Base-by-base conservation (phyloP, 2,888 invertebrate species). In the Drosophila maculinotata region DNA sequence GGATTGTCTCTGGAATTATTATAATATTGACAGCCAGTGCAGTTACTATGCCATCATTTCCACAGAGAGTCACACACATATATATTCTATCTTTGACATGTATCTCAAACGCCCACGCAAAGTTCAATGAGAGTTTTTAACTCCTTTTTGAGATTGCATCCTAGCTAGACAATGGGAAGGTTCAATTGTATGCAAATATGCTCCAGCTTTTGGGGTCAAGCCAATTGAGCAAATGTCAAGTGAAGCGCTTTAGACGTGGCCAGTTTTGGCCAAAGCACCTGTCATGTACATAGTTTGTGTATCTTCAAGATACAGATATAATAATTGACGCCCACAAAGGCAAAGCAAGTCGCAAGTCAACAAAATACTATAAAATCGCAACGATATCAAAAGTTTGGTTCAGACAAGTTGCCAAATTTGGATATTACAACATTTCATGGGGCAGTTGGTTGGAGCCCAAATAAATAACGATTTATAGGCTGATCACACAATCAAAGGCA, bases 401-500 rank as follows among this genome's bases (percentile, higher is more conserved):
- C 20, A 45, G 42, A 69, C 86, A 42, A 70, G 86, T 51, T 81
- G 62, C 80, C 83, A 60, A 66, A 63, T 59, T 76, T 64, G 83
- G 86, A 20, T 39, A 79, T 44, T 70, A 45, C 86, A 53, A 70
- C 80, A 86, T 73, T 64, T 76, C 73, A 62, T 66, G 74, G 38
- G 65, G 41, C 57, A 53, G 33, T 54, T 48, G 38, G 28, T 20
- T 20, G 20, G 36, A 30, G 52, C 25, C 15, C 17, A 47, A 58
- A 72, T 79, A 66, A 76, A 76, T 44, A 67, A 44, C 49, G 66
- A 80, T 83, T 80, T 76, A 76, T 80, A 73, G 77, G 58, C 73
- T 51, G 80, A 69, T 69, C 78, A 59, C 71, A 73, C 47, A 70
- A 44, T 33, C 57, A 44, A 12, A 48, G 45, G 36, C 64, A 53